Conservation (phyloP, 1,140 invertebrate species). For the Penaeus japonicus region DNA sequence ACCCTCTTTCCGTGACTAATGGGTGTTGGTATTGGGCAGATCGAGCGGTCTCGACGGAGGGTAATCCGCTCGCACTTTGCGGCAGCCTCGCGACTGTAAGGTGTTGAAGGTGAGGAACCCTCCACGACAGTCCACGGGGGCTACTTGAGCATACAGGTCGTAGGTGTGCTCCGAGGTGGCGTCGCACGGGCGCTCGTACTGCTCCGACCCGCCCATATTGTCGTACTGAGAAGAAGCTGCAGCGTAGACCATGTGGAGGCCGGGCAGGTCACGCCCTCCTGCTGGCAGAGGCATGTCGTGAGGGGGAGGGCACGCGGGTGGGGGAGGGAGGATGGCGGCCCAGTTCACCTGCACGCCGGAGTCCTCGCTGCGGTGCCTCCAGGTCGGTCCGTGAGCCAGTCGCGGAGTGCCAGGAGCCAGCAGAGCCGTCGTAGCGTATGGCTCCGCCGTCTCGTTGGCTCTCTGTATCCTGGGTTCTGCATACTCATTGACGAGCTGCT, state of each 20-base stretch:
- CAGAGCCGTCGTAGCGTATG: conserved; percentile 13
- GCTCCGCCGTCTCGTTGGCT: background rate
- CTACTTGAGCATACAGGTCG: background rate
- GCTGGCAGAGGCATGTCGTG: background rate
- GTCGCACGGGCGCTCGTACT: background rate
- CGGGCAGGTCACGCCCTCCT: background rate
- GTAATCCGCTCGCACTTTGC: background rate
- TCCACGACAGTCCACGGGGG: background rate
- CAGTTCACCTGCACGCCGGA: background rate
- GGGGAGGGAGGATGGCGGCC: background rate
- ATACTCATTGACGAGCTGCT: conserved; percentile 15
- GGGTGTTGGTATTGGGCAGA: background rate
- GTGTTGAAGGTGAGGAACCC: background rate
- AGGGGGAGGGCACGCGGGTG: background rate
- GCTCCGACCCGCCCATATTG: background rate
- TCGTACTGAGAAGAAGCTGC: background rate
- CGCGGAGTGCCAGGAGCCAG: background rate
- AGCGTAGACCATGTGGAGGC: too few species aligned
- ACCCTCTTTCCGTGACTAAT: background rate
- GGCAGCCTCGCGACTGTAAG: background rate
- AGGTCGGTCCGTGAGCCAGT: background rate
- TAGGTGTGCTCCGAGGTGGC: background rate
- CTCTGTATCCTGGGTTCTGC: background rate
- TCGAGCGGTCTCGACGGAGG: background rate
- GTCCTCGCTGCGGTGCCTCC: background rate